Evolutionary conservation across 2,113 vertebrate genomes (phyloP).

Genomic region (Forbesichthys agassizii): DNA sequence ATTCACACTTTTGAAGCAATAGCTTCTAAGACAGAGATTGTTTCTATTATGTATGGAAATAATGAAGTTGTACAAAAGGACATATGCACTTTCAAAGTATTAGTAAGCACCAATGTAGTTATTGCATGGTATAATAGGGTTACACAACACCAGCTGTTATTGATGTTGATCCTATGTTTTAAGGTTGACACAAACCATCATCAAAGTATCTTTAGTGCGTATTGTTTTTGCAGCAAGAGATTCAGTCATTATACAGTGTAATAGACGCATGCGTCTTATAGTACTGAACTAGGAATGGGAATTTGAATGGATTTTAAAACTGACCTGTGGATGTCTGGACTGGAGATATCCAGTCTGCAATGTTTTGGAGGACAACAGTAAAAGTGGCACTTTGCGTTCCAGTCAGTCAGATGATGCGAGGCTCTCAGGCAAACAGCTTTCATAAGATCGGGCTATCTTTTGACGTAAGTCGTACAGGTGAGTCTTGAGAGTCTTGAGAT

Average conservation of each 20-base stretch:
- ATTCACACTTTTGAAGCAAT: no score
- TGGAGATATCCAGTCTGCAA: conserved; percentile 25
- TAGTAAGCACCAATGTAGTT: no score
- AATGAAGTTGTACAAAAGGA: not conserved
- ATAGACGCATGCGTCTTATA: conserved; percentile 19
- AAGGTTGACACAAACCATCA: conserved; percentile 12
- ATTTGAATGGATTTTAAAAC: conserved; percentile 61
- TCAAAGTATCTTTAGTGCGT: conserved; percentile 28
- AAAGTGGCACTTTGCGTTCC: conserved; percentile 44
- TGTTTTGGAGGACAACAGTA: conserved; percentile 35
- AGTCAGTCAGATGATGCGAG: conserved; percentile 43
- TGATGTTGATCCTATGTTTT: no score
- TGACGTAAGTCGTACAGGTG: conserved; percentile 54
- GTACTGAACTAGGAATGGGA: conserved; percentile 21
- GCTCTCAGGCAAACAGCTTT: conserved; percentile 61
- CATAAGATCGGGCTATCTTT: conserved; percentile 64
- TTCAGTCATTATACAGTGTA: conserved; percentile 35
- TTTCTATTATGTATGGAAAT: no score
- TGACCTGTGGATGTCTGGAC: conserved; percentile 33
- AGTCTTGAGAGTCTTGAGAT: conserved; percentile 53
- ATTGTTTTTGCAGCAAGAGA: conserved; percentile 41
- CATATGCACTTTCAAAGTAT: not conserved
- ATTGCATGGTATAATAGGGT: no score
- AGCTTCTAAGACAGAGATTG: no score
- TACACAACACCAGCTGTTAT: no score